Conservation (phyloP, 2,797 vertebrate genomes). For the Myotis myotis region DNA sequence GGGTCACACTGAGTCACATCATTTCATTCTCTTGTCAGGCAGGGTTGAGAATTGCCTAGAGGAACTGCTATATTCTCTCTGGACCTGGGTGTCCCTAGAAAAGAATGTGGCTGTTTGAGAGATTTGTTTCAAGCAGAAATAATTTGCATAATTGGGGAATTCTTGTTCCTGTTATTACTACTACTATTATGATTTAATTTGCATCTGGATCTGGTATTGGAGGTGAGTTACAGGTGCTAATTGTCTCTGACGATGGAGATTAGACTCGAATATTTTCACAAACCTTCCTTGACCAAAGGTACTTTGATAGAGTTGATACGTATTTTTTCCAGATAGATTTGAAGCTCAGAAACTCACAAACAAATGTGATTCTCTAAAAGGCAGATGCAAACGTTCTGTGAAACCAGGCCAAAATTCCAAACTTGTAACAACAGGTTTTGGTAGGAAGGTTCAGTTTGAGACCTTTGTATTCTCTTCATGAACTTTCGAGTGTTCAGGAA, state of each 20-base stretch:
- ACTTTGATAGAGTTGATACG: neutral
- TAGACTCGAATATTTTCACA: neutral
- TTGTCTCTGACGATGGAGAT: neutral
- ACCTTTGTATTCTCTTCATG: neutral
- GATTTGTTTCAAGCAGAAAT: neutral
- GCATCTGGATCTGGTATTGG: neutral
- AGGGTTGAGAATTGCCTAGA: neutral
- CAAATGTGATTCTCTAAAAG: neutral
- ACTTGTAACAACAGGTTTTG: neutral
- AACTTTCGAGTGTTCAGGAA: neutral
- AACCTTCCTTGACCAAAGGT: neutral
- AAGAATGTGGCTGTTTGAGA: slow-evolving; percentile 16
- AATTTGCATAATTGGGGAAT: neutral
- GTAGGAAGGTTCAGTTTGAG: neutral
- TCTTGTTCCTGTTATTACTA: neutral
- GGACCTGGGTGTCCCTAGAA: neutral
- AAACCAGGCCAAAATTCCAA: neutral
- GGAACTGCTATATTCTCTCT: neutral
- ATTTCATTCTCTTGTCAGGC: neutral
- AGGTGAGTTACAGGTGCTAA: neutral
- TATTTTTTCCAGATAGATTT: neutral
- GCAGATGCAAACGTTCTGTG: neutral
- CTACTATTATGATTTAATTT: neutral
- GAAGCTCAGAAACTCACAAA: slow-evolving; percentile 5
- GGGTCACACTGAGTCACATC: neutral